Conservation (phyloP, 2,888 invertebrate genomes). For the Limnephilus rhombicus region DNA sequence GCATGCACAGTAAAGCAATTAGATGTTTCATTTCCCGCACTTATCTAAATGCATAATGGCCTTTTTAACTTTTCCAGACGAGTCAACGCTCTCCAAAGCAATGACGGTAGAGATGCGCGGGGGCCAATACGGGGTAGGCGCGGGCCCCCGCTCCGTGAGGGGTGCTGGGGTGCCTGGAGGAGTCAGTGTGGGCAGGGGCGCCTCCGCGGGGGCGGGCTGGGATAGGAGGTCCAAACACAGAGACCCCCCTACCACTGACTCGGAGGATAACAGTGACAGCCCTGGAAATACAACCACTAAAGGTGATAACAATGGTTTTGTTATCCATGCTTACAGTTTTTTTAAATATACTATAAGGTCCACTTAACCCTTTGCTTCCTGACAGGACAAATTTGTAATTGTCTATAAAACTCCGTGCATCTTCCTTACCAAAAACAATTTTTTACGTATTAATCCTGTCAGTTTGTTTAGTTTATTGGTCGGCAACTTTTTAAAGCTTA, state of each 20-base stretch:
- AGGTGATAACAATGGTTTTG: conserved; percentile 68
- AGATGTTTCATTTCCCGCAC: not conserved
- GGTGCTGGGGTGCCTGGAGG: conserved; percentile 67
- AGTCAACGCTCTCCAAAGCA: conserved; percentile 81
- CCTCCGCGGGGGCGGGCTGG: conserved; percentile 68
- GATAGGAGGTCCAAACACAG: conserved; percentile 69
- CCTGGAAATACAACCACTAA: conserved; percentile 77
- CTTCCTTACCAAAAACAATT: too few relatives aligned
- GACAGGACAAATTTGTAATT: too few relatives aligned
- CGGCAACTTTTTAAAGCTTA: too few relatives aligned
- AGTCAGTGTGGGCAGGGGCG: conserved; percentile 67
- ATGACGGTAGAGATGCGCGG: conserved; percentile 82
- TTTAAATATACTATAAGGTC: too few relatives aligned
- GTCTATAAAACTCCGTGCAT: too few relatives aligned
- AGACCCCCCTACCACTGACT: conserved; percentile 72
- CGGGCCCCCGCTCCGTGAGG: conserved; percentile 68
- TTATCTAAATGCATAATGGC: conserved; percentile 16
- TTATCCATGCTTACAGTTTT: not conserved
- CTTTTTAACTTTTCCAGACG: conserved; percentile 72
- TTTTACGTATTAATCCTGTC: too few relatives aligned
- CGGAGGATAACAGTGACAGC: conserved; percentile 76
- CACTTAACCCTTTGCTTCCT: too few relatives aligned
- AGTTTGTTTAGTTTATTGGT: too few relatives aligned
- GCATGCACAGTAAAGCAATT: not conserved
- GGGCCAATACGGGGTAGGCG: conserved; percentile 72